Evolutionary conservation across 2,888 invertebrate genomes (phyloP).

Genomic region (Callinectes sapidus): DNA sequence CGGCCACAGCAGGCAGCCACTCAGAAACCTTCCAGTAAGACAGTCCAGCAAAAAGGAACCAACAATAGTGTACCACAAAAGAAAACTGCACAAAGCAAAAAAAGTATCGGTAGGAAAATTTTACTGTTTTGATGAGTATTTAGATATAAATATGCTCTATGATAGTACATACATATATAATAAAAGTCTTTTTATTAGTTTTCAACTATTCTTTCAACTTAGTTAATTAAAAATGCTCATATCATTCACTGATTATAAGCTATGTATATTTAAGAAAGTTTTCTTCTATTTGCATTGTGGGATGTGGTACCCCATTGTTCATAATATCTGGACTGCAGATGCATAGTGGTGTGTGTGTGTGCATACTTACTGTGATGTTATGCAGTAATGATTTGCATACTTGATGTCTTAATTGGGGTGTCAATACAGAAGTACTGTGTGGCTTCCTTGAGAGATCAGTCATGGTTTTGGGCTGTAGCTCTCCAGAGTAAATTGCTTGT

Average conservation of each 20-base stretch:
- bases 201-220: neutral
- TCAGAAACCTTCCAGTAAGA: constrained; percentile 57
- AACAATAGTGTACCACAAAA: constrained; percentile 52
- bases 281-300: neutral
- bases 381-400: neutral
- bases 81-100: constrained; percentile 60
- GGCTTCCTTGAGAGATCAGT: neutral
- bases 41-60: constrained; percentile 53
- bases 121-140: neutral
- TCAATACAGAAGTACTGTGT: neutral
- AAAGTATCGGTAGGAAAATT: constrained; percentile 47
- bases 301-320: constrained; percentile 29
- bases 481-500: neutral
- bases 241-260: neutral
- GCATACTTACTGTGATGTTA: neutral
- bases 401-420: neutral
- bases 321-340: neutral
- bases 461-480: neutral
- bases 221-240: neutral
- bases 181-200: constrained; percentile 20
- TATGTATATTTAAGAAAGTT: neutral
- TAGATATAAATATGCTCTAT: neutral
- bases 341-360: neutral
- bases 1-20: constrained; percentile 54
- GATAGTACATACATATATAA: neutral